Evolutionary conservation across 2,113 vertebrate species (phyloP).

Genomic region (Poeciliopsis prolifica): DNA sequence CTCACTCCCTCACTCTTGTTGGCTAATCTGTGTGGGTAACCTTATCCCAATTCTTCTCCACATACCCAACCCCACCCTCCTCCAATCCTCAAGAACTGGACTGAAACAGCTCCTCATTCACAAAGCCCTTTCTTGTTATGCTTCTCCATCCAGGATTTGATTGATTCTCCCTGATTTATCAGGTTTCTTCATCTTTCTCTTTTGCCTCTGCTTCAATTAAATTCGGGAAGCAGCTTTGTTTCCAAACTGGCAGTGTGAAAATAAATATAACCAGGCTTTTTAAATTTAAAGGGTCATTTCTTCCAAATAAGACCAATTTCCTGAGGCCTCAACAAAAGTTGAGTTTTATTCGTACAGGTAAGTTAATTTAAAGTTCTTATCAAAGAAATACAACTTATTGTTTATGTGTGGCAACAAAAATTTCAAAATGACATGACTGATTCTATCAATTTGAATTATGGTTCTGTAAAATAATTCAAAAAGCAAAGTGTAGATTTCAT

Average conservation of each 20-base stretch:
- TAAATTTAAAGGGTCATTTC: slow-evolving; percentile 5
- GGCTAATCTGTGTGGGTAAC: slow-evolving; percentile 76
- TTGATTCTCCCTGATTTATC: slow-evolving; percentile 39
- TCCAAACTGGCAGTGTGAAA: not conserved
- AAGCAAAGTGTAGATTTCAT: no score
- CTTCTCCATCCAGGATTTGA: slow-evolving; percentile 35
- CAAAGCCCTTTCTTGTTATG: slow-evolving; percentile 53
- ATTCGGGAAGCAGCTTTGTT: slow-evolving; percentile 9
- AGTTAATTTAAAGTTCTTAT: not conserved
- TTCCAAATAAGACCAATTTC: not conserved
- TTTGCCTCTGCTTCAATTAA: slow-evolving; percentile 3
- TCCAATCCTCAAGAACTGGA: slow-evolving; percentile 47
- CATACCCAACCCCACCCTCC: slow-evolving; percentile 11
- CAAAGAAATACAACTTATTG: not conserved
- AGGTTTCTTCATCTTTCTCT: not conserved
- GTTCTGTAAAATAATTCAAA: not conserved
- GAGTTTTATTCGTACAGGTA: not conserved
- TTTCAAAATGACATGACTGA: not conserved
- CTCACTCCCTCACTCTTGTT: slow-evolving; percentile 70
- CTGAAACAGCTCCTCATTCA: slow-evolving; percentile 61
- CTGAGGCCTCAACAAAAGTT: not conserved
- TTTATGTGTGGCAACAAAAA: not conserved
- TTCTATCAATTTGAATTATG: not conserved
- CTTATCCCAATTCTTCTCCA: slow-evolving; percentile 66
- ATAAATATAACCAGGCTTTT: not conserved